These are phyloP conservation scores for Chalcis sispes DNA, from an alignment of 2,888 invertebrate genomes.

Conservation along the genomic window DNA sequence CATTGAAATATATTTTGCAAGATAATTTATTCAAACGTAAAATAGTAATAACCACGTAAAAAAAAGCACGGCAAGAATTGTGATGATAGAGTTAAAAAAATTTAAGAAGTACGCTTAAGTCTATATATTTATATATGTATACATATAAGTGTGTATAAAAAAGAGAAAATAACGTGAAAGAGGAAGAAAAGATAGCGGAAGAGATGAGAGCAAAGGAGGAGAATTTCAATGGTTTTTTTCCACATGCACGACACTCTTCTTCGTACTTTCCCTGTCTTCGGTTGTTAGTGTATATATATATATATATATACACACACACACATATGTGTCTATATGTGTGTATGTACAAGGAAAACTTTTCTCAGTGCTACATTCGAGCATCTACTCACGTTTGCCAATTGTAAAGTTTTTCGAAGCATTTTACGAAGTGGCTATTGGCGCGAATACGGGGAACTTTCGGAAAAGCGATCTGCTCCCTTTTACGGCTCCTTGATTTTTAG, in stretches of 20 bases:
- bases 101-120: no score
- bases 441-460: conserved; percentile 26
- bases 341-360: conserved; percentile 24
- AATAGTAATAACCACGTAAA: no score
- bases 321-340: neutral
- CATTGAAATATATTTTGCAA: no score
- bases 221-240: conserved; percentile 32
- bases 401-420: conserved; percentile 52
- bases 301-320: no score
- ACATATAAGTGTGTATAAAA: no score
- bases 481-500: conserved; percentile 13
- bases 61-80: no score
- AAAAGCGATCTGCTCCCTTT: conserved; percentile 13
- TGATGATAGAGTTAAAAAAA: no score
- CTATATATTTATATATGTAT: no score
- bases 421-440: conserved; percentile 34
- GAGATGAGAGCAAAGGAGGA: neutral
- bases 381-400: conserved; percentile 56
- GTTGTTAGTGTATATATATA: no score
- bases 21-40: no score
- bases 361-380: conserved; percentile 47
- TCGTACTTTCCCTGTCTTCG: no score
- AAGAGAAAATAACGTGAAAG: neutral
- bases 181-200: neutral
- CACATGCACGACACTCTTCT: neutral